Conservation (phyloP, 2,113 vertebrate genomes). For the Pheucticus melanocephalus region DNA sequence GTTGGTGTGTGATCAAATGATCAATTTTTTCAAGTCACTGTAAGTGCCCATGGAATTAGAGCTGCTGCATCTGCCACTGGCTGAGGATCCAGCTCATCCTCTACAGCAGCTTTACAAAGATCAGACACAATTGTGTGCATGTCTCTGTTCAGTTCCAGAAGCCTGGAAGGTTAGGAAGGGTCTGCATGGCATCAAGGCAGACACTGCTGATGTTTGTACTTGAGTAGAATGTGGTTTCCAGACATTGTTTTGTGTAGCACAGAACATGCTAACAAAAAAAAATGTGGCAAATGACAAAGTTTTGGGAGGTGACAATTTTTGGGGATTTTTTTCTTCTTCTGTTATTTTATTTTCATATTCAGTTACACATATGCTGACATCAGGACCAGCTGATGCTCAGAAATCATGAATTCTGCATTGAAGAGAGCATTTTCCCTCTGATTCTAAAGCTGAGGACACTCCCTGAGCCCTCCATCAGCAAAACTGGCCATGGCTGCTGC, state of each 20-base stretch:
- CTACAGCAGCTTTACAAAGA: not conserved
- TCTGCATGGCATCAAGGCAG: not conserved
- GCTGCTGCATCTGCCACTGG: not conserved
- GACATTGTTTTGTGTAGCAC: not conserved
- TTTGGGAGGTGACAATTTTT: not conserved
- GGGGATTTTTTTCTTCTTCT: not conserved
- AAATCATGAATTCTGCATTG: not conserved
- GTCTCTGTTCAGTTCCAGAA: not conserved
- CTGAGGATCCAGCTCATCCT: not conserved
- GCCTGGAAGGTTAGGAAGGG: not conserved
- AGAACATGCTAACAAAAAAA: not conserved
- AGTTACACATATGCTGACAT: not conserved
- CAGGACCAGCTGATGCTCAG: not conserved
- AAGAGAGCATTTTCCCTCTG: not conserved
- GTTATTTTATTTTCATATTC: not conserved
- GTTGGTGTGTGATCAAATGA: not conserved
- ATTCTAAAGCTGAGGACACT: not conserved
- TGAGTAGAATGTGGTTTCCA: not conserved
- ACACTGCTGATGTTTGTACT: not conserved
- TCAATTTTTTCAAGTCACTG: not conserved
- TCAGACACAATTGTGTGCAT: not conserved
- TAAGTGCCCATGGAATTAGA: not conserved
- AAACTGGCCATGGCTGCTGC: not conserved
- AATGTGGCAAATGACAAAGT: not conserved
- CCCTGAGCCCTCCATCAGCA: not conserved